Evolutionary conservation across 2,888 invertebrate species (phyloP), one percentile per base, ranked within the genome.

Genomic region (Acanthosepion lycidas): DNA sequence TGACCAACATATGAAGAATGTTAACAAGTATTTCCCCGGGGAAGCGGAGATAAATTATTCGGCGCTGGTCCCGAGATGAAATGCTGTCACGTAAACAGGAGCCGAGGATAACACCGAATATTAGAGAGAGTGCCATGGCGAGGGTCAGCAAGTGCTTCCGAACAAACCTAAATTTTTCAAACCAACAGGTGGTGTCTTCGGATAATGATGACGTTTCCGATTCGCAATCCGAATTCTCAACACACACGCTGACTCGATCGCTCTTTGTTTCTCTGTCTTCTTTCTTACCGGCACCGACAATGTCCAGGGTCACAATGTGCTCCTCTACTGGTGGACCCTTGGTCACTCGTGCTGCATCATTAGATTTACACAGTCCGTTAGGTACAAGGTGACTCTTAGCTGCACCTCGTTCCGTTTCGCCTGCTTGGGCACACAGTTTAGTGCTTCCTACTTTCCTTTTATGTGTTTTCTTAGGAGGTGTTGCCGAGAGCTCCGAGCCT

Each of bases 1-100:
- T 93, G 53, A 33, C 93, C 53, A 93, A 28, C 93, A 93, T 93
- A 18, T 93, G 93, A n/a, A 93, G 53, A 53, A 93, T 53, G 53
- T 93, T 93, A 51, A 53, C 18, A 12, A 93, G 53, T 28, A 93
- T 20, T 20, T 93, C n/a, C 15, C 93, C 93, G 6, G 93, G 93
- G 28, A 93, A 51, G 28, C 93, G 93, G 12, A 93, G 48, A 28
- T 93, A 93, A 28, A 93, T 9, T n/a, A 93, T 93, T 5, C 51
- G 49, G 8, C 93, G 93, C n/a, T 93, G 53, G n/a, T 93, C 93
- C n/a, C 5, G 18, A 18, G 53, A 23, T 5, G 93, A 53, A 28
- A 93, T 93, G 51, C 49, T 53, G 33, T 42, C 33, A 15, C 93
- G 93, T 53, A 93, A 33, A 93, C 51, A 51, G 49, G 93, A 18